Evolutionary conservation across 2,797 vertebrate species (phyloP), one percentile per base, ranked within the genome.

Genomic region (Emys orbicularis): DNA sequence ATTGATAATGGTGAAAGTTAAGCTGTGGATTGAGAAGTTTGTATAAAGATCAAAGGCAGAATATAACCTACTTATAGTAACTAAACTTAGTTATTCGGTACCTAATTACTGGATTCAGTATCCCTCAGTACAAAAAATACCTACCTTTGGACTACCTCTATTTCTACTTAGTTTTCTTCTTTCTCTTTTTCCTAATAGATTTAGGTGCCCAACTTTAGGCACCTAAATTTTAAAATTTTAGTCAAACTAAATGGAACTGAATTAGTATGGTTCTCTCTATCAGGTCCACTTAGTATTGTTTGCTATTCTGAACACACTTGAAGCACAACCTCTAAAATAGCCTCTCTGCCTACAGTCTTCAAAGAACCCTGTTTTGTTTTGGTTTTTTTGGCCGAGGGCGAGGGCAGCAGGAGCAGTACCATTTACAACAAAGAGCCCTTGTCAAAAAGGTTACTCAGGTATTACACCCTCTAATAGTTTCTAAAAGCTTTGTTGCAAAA

Each of bases 41-140:
- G 16, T 68, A 23, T 37, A 37, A 68, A 68, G 3, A 68, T 68
- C 9, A 34, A 61, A 61, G 59, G 59, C 59, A 94, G 47, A 87
- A n/a, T 23, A 1, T 87, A 21, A 76, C 52, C 65, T 94, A 41
- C 52, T 23, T 59, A 81, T 31, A 65, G n/a, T 53, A 85, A 82
- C 53, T 91, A 77, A 92, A 57, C 53, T 82, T 84, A 0, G 81
- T 80, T n/a, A 27, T 49, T 92, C 83, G 41, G 34, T 88, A 59
- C 87, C 83, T 93, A 91, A 56, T n/a, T 92, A 34, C 27, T 54
- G 49, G 21, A 85, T 79, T 94, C 88, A 90, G 56, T 77, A n/a
- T 94, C 86, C 44, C 77, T 94, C 44, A 83, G 3, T 89, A 81
- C 81, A 37, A 37, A 68, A 96, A 92, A 89, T 65, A 87, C 2